Evolutionary conservation across 1,140 invertebrate genomes (phyloP).

Genomic region (Trachymyrmex cornetzi): DNA sequence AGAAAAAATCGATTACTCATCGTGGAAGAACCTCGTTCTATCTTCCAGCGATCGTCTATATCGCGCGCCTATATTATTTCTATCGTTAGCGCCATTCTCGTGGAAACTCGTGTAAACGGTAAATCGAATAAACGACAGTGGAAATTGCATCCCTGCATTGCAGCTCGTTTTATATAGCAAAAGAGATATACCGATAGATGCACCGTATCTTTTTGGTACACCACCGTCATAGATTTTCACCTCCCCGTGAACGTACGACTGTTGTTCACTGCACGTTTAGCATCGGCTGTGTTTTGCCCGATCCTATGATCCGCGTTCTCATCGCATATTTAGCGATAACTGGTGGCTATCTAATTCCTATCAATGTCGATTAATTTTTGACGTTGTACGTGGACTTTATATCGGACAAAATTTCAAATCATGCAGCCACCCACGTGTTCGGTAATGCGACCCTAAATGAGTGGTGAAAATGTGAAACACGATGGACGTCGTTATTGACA

Average conservation of each 20-base stretch:
- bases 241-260: background rate
- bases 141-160: constrained; percentile 38
- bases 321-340: background rate
- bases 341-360: background rate
- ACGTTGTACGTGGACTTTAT: background rate
- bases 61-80: constrained; percentile 29
- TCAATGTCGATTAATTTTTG: background rate
- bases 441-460: background rate
- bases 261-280: constrained; percentile 41
- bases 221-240: constrained; percentile 10
- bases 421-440: background rate
- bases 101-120: constrained; percentile 44
- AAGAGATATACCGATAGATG: constrained; percentile 33
- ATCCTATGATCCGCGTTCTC: background rate
- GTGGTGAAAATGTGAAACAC: constrained; percentile 21
- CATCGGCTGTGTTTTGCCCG: background rate
- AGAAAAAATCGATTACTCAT: constrained; percentile 43
- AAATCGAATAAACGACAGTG: constrained; percentile 43
- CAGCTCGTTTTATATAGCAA: constrained; percentile 29
- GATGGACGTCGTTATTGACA: background rate
- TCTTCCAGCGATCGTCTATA: constrained; percentile 43
- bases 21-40: constrained; percentile 19
- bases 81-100: constrained; percentile 8
- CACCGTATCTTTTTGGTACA: constrained; percentile 18
- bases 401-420: background rate